Conservation (phyloP, 2,888 invertebrate genomes). For the Drosophila subsilvestris region DNA sequence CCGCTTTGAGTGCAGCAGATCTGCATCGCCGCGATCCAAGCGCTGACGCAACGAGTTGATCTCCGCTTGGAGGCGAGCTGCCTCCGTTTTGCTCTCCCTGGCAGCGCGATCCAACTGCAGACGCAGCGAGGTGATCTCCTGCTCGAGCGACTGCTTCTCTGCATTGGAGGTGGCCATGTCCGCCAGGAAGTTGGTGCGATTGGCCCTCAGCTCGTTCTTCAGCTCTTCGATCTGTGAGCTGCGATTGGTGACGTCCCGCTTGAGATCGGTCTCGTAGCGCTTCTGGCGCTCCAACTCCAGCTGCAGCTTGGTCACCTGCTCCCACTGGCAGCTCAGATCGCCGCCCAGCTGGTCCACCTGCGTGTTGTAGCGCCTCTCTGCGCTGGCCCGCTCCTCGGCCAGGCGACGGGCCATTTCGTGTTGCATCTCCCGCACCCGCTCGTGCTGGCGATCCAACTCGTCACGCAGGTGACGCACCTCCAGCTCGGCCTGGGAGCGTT, state of each 20-base stretch:
- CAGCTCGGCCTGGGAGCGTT: conserved; percentile 90
- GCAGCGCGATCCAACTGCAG: conserved; percentile 89
- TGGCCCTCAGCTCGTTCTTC: conserved; percentile 91
- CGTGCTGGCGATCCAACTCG: conserved; percentile 91
- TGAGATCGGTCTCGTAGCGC: conserved; percentile 90
- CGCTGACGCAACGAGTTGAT: conserved; percentile 88
- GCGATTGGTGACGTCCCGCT: conserved; percentile 91
- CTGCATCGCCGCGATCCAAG: conserved; percentile 91
- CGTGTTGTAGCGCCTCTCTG: conserved; percentile 89
- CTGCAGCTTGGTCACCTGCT: conserved; percentile 90
- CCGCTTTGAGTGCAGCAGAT: conserved; percentile 91
- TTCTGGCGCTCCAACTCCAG: conserved; percentile 92
- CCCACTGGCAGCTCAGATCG: conserved; percentile 92
- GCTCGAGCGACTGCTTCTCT: conserved; percentile 91
- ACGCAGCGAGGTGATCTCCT: conserved; percentile 90
- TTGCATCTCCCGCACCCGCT: conserved; percentile 89
- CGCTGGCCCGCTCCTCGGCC: conserved; percentile 89
- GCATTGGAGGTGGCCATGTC: conserved; percentile 90
- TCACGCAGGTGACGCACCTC: conserved; percentile 91
- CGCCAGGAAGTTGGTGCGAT: conserved; percentile 89
- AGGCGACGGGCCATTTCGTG: conserved; percentile 90
- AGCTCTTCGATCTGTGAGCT: conserved; percentile 91
- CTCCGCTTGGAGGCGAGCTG: conserved; percentile 90
- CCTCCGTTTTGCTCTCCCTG: conserved; percentile 90
- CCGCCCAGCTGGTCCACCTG: conserved; percentile 91